Percentiles rank a stretch among this genome's conserved stretches.
Conservation (phyloP, 2,797 vertebrate species). For the Pangasius larnaudii region DNA sequence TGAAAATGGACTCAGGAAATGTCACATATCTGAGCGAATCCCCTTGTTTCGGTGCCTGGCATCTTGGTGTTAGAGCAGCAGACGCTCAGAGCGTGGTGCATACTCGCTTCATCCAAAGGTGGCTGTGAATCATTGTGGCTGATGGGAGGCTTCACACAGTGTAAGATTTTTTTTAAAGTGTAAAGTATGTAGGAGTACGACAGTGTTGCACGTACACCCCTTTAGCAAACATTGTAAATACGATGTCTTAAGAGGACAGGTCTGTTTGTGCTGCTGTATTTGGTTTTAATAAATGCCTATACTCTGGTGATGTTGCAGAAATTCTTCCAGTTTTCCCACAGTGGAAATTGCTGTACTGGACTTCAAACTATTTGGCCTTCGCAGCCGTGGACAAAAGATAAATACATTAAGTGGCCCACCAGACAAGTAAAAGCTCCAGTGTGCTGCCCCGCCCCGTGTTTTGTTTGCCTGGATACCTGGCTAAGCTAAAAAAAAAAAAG, state of each 20-base stretch:
- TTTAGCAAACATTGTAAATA: constrained; percentile 42
- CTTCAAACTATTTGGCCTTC: background rate
- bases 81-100: background rate
- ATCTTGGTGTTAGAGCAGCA: background rate
- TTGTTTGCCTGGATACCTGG: background rate
- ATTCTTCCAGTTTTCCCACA: background rate
- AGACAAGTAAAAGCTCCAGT: background rate
- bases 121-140: background rate
- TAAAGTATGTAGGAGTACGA: background rate
- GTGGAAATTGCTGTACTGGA: background rate
- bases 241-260: constrained; percentile 25
- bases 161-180: background rate
- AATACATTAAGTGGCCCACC: background rate
- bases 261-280: background rate
- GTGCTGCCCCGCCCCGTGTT: background rate
- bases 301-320: constrained; percentile 11
- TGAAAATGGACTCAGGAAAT: constrained; percentile 52
- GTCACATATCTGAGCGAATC: constrained; percentile 17
- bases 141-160: background rate
- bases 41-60: background rate
- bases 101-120: constrained; percentile 6
- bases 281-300: constrained; percentile 25
- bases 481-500: no score
- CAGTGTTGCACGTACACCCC: constrained; percentile 3
- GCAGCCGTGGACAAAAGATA: background rate